Evolutionary conservation across 2,113 vertebrate genomes (phyloP), one percentile per base, ranked within the genome.

Genomic region (Thymallus thymallus): DNA sequence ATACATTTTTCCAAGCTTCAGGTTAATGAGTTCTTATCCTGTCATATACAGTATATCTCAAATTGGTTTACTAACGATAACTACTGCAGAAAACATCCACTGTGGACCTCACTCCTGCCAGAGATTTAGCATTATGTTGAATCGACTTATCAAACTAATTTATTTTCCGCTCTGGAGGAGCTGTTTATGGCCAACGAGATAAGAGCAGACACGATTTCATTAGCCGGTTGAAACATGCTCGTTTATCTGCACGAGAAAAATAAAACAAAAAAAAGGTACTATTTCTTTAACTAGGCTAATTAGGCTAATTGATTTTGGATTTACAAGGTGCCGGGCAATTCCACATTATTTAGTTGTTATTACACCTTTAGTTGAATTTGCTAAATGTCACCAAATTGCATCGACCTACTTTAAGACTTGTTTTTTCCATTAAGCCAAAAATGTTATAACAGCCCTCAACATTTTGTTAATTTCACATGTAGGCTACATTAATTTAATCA

Each of bases 161-260:
- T 76, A 84, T 86, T 81, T 86, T 41, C 67, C 22, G 67, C 69
- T 70, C 48, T 72, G 30, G 64, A 70, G 74, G 68, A 77, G 78
- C 69, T 55, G 76, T 84, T 84, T 85, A 85, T 83, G 76, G 72
- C 71, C 64, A 65, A 78, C 71, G 81, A 82, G 82, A 87, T 78
- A 87, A 86, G 79, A 80, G 58, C 64, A 68, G 71, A 41, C 68
- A 1, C 70, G 10, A 16, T 69, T 73, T 82, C 81, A 85, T 87
- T 84, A 90, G 68, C 75, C 26, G 74, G 69, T 76, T 72, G 76
- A 76, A 83, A 79, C 70, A 69, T 45, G 71, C 75, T 79, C 76
- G 67, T 78, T 80, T 72, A 80, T 82, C 75, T 74, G 85, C 46
- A 10, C 22, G 29, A 68, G 60, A 64, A 83, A 74, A 74, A 62